Evolutionary conservation across 2,113 vertebrate genomes (phyloP).

Genomic region (Glaucidium brasilianum): DNA sequence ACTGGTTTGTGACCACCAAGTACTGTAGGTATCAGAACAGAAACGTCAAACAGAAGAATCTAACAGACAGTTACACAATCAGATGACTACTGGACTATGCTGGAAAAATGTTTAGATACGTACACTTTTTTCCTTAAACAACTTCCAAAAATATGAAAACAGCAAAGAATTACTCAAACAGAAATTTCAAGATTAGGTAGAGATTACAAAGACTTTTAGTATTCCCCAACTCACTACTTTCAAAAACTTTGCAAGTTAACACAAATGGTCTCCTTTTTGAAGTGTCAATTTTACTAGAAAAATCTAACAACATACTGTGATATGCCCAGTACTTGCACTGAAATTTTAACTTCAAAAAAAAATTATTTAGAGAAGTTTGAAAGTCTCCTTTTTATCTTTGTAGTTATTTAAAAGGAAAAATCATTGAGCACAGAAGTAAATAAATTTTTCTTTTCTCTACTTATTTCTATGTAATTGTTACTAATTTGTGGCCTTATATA

Average conservation of each 20-base stretch:
- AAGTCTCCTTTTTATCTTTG: background rate
- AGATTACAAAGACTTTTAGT: background rate
- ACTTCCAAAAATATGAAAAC: background rate
- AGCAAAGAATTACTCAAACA: background rate
- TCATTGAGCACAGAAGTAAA: background rate
- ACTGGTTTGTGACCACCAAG: background rate
- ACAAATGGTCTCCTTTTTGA: background rate
- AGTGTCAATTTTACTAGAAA: background rate
- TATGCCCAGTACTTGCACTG: background rate
- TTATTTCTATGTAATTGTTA: background rate
- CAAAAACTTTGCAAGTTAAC: background rate
- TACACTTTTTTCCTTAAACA: background rate
- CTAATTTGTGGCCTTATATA: background rate
- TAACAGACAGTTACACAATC: background rate
- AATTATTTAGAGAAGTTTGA: background rate
- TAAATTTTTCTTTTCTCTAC: background rate
- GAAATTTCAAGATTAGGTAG: background rate
- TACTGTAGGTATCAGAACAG: background rate
- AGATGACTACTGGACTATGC: background rate
- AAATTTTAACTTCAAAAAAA: background rate
- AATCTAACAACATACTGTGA: background rate
- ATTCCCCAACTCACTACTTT: background rate
- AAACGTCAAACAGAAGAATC: background rate
- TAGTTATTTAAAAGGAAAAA: background rate
- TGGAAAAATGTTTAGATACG: background rate